Percentiles rank a stretch among this genome's conserved stretches.
Evolutionary conservation across 2,113 vertebrate genomes (phyloP).

Genomic region (Rana temporaria): DNA sequence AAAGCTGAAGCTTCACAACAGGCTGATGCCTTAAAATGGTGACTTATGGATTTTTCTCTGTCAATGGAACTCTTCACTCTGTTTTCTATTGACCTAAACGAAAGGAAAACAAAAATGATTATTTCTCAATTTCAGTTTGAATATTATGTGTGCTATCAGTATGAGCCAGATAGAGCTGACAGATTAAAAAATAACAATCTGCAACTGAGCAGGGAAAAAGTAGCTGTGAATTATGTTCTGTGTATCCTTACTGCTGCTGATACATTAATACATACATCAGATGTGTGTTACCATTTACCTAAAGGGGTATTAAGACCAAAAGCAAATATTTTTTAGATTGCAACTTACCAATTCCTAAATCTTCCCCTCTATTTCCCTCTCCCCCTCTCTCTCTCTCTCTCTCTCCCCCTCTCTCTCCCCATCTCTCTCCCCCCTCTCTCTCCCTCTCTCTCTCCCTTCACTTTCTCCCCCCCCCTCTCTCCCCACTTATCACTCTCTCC

Average conservation of each 20-base stretch:
- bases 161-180: background rate
- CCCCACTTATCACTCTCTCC: too few relatives aligned
- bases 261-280: too few relatives aligned
- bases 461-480: too few relatives aligned
- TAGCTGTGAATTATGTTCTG: background rate
- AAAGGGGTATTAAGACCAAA: too few relatives aligned
- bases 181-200: background rate
- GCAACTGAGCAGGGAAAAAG: background rate
- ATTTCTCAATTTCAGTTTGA: slow-evolving; percentile 37
- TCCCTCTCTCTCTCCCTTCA: too few relatives aligned
- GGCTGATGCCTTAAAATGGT: slow-evolving; percentile 50
- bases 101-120: slow-evolving; percentile 33
- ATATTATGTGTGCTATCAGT: slow-evolving; percentile 32
- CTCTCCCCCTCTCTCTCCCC: too few relatives aligned
- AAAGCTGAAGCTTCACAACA: slow-evolving; percentile 37
- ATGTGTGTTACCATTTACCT: too few relatives aligned
- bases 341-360: too few relatives aligned
- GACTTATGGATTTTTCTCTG: slow-evolving; percentile 52
- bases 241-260: background rate
- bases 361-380: too few relatives aligned
- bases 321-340: too few relatives aligned
- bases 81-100: slow-evolving; percentile 47
- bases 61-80: slow-evolving; percentile 39
- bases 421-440: too few relatives aligned
- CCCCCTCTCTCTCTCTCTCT: too few relatives aligned